phyloP scores from a whole-genome alignment of 1,140 invertebrate genomes.

The Conus betulinus region DNA sequence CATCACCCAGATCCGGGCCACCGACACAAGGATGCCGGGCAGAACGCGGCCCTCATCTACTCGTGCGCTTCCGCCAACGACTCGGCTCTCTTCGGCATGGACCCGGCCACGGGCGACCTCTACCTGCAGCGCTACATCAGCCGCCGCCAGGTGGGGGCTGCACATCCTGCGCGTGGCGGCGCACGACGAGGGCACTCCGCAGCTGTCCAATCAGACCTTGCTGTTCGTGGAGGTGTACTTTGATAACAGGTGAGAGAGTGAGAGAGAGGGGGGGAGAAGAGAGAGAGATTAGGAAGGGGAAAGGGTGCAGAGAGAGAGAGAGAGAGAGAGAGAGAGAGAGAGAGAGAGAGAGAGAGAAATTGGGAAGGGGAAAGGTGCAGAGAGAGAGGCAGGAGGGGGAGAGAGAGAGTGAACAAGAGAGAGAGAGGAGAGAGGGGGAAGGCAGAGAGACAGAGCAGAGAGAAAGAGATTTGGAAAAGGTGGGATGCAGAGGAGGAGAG shows the following conservation, averaged over 20 bases:
- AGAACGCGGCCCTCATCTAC: constrained; percentile 94
- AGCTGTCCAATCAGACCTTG: constrained; percentile 85
- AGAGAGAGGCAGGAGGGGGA: background rate
- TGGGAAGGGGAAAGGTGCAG: background rate
- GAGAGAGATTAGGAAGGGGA: too few species aligned
- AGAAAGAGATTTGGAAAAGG: too few species aligned
- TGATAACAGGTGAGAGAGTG: constrained; percentile 55
- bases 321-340: too few species aligned
- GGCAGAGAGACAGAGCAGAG: background rate
- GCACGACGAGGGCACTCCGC: constrained; percentile 88
- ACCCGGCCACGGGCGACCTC: constrained; percentile 86
- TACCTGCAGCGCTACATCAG: constrained; percentile 69
- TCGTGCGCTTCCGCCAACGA: constrained; percentile 88
- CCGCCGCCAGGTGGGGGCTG: constrained; percentile 84
- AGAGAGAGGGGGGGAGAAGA: too few species aligned
- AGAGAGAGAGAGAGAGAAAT: background rate
- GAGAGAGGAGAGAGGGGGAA: background rate
- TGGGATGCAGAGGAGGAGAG: too few species aligned
- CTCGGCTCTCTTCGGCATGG: constrained; percentile 89
- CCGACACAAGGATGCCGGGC: constrained; percentile 71
- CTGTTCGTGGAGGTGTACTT: constrained; percentile 81
- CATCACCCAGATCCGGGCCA: constrained; percentile 50
- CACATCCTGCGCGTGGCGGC: constrained; percentile 91
- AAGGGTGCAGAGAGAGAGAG: background rate
- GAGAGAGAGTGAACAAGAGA: background rate